Evolutionary conservation across 2,113 vertebrate species (phyloP).

Genomic region (Amblyopsis rosae): DNA sequence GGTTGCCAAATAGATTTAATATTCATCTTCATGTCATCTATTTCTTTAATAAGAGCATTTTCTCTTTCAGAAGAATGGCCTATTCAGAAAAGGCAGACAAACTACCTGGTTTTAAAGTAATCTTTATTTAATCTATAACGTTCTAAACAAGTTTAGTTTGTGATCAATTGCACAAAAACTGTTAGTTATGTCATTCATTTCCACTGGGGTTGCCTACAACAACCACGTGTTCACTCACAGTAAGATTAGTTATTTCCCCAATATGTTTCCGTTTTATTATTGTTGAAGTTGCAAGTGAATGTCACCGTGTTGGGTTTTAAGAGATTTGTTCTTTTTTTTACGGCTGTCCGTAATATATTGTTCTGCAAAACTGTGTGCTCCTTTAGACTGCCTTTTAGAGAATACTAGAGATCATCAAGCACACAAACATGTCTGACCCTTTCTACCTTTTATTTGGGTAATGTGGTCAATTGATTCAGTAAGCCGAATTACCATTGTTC

Average conservation of each 20-base stretch:
- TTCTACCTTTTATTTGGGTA: too few species aligned
- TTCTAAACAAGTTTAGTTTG: background rate
- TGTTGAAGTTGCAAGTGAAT: background rate
- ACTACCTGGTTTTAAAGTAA: background rate
- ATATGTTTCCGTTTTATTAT: background rate
- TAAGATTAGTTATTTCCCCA: too few species aligned
- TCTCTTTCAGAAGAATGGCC: conserved; percentile 15
- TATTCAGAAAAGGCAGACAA: background rate
- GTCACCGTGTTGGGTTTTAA: background rate
- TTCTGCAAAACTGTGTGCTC: background rate
- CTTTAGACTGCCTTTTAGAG: background rate
- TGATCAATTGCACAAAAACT: conserved; percentile 31
- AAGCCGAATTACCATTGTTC: too few species aligned
- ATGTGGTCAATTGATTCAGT: too few species aligned
- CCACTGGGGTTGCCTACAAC: background rate
- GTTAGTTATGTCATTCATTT: background rate
- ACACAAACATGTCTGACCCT: too few species aligned
- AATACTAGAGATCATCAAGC: background rate
- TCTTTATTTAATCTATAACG: conserved; percentile 2
- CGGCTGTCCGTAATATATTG: background rate
- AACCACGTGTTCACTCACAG: background rate
- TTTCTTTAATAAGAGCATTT: background rate
- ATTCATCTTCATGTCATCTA: too few species aligned
- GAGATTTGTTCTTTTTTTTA: background rate
- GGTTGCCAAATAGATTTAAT: too few species aligned